phyloP scores from a whole-genome alignment of 2,888 invertebrate species.

The Aleiodes leptofemur region DNA sequence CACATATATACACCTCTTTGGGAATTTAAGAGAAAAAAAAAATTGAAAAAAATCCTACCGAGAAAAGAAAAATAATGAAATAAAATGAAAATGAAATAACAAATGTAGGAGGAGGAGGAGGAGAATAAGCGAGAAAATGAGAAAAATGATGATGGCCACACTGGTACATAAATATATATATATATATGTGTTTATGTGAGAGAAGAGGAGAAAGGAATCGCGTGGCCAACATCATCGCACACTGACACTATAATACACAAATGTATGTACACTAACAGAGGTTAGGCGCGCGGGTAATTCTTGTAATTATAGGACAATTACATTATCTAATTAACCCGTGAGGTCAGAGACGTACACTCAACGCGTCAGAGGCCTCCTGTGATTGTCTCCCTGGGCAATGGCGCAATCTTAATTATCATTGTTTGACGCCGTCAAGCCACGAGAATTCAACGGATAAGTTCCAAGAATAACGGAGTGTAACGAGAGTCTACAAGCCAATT shows the following conservation, averaged over 20 bases:
- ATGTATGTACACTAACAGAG: slow-evolving; percentile 50
- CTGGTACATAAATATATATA: too few species aligned
- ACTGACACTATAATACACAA: neutral
- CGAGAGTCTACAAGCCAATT: slow-evolving; percentile 50
- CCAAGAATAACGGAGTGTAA: slow-evolving; percentile 49
- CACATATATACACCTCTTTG: neutral
- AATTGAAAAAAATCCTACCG: neutral
- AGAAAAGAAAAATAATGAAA: too few species aligned
- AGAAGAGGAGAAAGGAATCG: slow-evolving; percentile 36
- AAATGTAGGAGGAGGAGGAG: neutral
- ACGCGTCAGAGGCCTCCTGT: slow-evolving; percentile 59
- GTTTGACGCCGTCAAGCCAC: slow-evolving; percentile 61
- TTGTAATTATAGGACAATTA: slow-evolving; percentile 73
- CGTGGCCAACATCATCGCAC: slow-evolving; percentile 17
- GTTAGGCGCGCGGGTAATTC: slow-evolving; percentile 70
- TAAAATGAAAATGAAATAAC: slow-evolving; percentile 21
- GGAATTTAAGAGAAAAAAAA: neutral
- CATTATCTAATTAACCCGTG: slow-evolving; percentile 74
- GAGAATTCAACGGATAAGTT: slow-evolving; percentile 35
- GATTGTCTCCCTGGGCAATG: slow-evolving; percentile 67
- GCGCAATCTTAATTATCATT: slow-evolving; percentile 72
- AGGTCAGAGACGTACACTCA: slow-evolving; percentile 60
- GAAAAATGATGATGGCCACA: neutral
- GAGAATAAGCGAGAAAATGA: slow-evolving; percentile 18
- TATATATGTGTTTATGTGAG: neutral